Evolutionary conservation across 1,140 invertebrate genomes (phyloP).

Genomic region (Chelonus insularis): DNA sequence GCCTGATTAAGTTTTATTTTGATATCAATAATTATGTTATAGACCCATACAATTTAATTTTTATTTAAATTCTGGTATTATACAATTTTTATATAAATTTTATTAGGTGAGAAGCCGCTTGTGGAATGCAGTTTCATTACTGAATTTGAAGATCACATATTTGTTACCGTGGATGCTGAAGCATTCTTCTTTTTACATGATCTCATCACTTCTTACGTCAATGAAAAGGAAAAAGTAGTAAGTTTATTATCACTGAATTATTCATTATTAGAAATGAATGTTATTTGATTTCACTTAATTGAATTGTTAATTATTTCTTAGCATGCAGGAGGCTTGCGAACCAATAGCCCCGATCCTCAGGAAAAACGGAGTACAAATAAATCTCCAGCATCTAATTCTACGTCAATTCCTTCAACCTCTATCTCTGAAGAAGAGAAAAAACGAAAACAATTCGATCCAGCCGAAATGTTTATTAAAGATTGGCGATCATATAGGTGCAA

Average conservation of each 20-base stretch:
- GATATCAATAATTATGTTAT: too few relatives aligned
- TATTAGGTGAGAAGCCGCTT: conserved; percentile 78
- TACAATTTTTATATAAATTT: too few relatives aligned
- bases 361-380: conserved; percentile 41
- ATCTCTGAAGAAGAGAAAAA: conserved; percentile 56
- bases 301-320: conserved; percentile 4
- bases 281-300: too few relatives aligned
- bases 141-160: conserved; percentile 98
- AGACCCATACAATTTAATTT: too few relatives aligned
- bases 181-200: conserved; percentile 97
- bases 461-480: conserved; percentile 76
- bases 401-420: conserved; percentile 33
- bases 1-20: too few relatives aligned
- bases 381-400: conserved; percentile 32
- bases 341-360: conserved; percentile 57
- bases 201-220: conserved; percentile 93
- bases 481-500: conserved; percentile 92
- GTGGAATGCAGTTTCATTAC: conserved; percentile 97
- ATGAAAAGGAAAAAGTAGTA: conserved; percentile 86
- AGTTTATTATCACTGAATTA: conserved; percentile 51
- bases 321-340: conserved; percentile 47
- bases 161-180: conserved; percentile 96
- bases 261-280: too few relatives aligned
- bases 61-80: too few relatives aligned
- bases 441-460: conserved; percentile 59